Percentiles rank a stretch among this genome's conserved stretches.
These are phyloP conservation scores for Phylloscopus collybita DNA, from an alignment of 2,797 vertebrate species.

Conservation along the genomic window DNA sequence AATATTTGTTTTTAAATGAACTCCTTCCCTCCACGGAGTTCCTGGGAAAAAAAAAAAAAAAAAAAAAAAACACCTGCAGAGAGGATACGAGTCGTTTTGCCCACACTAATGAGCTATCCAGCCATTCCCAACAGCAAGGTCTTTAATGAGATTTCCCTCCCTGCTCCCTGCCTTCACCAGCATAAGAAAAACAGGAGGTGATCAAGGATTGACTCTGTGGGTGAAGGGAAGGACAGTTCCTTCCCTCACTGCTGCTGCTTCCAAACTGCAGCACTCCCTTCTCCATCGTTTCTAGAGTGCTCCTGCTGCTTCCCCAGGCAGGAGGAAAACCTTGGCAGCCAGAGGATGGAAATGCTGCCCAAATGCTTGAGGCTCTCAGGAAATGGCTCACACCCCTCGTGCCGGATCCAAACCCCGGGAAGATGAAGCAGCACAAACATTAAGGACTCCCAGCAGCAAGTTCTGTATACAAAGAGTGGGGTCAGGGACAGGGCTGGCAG, in stretches of 20 bases:
- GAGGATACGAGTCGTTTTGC: background rate
- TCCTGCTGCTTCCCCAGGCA: background rate
- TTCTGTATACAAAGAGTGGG: background rate
- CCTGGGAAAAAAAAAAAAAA: background rate
- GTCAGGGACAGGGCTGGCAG: background rate
- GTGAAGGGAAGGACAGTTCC: background rate
- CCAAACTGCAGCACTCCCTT: rapidly evolving
- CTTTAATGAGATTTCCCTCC: slow-evolving; percentile 2
- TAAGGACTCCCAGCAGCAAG: background rate
- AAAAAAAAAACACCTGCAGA: background rate
- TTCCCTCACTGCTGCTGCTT: background rate
- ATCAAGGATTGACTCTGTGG: background rate
- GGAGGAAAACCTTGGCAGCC: background rate
- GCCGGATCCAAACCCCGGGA: background rate
- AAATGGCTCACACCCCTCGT: rapidly evolving
- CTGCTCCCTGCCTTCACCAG: background rate
- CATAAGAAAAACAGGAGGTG: background rate
- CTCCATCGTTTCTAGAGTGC: background rate
- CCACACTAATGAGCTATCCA: background rate
- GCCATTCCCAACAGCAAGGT: background rate
- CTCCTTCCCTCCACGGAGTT: background rate
- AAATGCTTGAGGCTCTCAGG: background rate
- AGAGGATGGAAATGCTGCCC: background rate
- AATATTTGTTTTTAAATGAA: slow-evolving; percentile 46
- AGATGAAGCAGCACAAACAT: background rate